Percentiles rank a stretch among this genome's conserved stretches.
These are phyloP conservation scores for Hippolais icterina DNA, from an alignment of 2,113 vertebrate genomes.

Conservation along the genomic window DNA sequence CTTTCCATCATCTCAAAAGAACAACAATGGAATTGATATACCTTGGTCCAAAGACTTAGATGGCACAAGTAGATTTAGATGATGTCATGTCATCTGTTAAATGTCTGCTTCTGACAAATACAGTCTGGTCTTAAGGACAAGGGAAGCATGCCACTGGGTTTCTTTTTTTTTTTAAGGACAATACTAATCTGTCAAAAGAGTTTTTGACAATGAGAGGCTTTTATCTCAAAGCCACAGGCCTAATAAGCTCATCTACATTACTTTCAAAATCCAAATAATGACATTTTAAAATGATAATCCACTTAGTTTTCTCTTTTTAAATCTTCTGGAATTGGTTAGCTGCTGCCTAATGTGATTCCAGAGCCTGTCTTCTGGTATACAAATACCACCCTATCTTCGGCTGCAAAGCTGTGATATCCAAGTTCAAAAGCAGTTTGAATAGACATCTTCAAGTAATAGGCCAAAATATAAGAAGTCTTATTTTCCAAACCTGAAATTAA, in stretches of 20 bases:
- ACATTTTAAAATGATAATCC: constrained; percentile 51
- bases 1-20: neutral
- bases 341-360: neutral
- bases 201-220: constrained; percentile 12
- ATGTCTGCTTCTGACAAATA: neutral
- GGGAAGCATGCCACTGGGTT: neutral
- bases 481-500: constrained; percentile 1
- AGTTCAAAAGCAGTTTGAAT: constrained; percentile 11
- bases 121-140: neutral
- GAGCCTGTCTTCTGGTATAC: neutral
- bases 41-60: neutral
- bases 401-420: constrained; percentile 14
- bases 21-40: neutral
- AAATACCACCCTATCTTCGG: neutral
- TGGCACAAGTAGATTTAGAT: neutral
- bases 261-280: neutral
- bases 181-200: neutral
- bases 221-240: constrained; percentile 39
- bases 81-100: neutral
- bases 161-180: neutral
- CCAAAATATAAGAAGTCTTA: neutral
- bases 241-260: constrained; percentile 16
- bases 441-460: neutral
- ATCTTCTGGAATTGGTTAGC: neutral
- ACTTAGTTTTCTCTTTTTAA: neutral